These are phyloP conservation scores for Hippolais icterina DNA, from an alignment of 2,113 vertebrate species.

Conservation along the genomic window DNA sequence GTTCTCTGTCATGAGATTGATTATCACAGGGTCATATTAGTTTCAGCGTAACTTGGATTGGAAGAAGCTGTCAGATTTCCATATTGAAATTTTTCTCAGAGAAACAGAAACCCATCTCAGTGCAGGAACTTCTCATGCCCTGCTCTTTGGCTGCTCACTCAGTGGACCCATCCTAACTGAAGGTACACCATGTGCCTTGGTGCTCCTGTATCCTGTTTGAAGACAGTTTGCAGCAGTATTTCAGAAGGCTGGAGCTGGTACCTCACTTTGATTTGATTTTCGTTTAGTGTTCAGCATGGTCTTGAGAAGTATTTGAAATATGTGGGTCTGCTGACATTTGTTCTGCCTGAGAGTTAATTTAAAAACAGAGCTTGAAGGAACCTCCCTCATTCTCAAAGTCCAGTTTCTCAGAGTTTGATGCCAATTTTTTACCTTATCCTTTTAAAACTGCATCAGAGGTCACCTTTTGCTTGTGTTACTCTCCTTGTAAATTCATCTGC, in stretches of 20 bases:
- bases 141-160: background rate
- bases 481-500: background rate
- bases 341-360: background rate
- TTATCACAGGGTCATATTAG: background rate
- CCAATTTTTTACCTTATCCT: background rate
- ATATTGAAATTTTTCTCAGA: background rate
- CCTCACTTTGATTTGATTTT: background rate
- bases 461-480: background rate
- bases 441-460: background rate
- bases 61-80: background rate
- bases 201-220: background rate
- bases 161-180: background rate
- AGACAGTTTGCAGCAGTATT: background rate
- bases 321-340: background rate
- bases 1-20: background rate
- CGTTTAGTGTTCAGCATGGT: background rate
- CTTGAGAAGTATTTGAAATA: background rate
- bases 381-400: background rate
- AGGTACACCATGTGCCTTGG: fast-evolving
- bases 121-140: background rate
- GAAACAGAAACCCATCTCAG: background rate
- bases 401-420: background rate
- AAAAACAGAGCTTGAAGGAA: background rate
- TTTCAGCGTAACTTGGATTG: background rate
- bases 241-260: background rate